Base-by-base conservation (phyloP, 2,888 invertebrate species). In the Spicauda simplicius region DNA sequence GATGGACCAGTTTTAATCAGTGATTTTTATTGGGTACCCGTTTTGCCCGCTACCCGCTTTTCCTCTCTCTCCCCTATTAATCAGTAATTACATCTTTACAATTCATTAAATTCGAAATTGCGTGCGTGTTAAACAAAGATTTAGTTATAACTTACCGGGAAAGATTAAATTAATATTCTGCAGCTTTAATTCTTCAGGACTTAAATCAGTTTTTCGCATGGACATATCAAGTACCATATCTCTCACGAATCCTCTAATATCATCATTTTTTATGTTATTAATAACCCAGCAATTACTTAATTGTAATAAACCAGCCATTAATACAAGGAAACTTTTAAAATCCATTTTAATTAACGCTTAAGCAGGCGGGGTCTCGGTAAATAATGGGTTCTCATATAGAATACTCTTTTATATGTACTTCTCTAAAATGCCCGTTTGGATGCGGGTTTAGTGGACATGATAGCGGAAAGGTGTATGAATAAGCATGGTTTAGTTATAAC, bases 91-190 rank as follows among this genome's bases (percentile, higher is more conserved):
- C n/a, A n/a, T n/a, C n/a, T n/a, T n/a, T n/a, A n/a, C n/a, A 25
- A 25, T 4, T 25, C 25, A 25, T 25, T 25, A 25, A 25, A 2
- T 25, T 25, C 5, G 5, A 25, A 25, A 25, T 25, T 5, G 25
- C 25, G 33, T 33, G 10, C 12, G 12, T 11, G 14, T 11, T 14
- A 41, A 41, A 5, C 12, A 41, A 41, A 14, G 10, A 0, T 12
- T 1, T 41, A 41, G 2, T 33, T 33, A 41, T 41, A 41, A 14
- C 77, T 72, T 72, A 86, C 87, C 86, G 70, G 87, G 87, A 74
- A 80, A 87, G 60, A 84, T 83, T 64, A 86, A 74, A 70, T 70
- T 77, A 53, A 86, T 73, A 18, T 72, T 80, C 18, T 74, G 52
- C 10, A 66, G 63, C 1, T 69, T 72, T 25, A 75, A 60, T 0